Percentiles rank a stretch among this genome's conserved stretches.
Evolutionary conservation across 92 coral and sea anemone genomes (phyloP).

Genomic region (Montipora capitata): DNA sequence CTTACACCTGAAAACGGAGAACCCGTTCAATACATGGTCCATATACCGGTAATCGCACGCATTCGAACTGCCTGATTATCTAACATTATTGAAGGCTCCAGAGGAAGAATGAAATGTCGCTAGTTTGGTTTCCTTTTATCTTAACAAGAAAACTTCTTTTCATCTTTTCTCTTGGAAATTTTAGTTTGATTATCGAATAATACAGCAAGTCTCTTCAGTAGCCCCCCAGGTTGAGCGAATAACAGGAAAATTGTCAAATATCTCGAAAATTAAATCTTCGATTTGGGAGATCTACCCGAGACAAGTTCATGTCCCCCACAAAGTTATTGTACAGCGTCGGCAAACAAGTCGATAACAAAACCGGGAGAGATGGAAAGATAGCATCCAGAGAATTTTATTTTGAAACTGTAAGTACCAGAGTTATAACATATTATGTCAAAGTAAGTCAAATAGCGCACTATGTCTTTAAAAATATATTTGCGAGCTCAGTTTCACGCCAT

Average conservation of each 20-base stretch:
- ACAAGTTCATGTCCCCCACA: constrained; percentile 31
- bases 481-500: no score
- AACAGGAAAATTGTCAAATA: constrained; percentile 29
- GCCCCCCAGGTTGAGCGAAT: constrained; percentile 42
- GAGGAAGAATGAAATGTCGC: not conserved
- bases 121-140: not conserved
- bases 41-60: no score
- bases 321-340: constrained; percentile 1
- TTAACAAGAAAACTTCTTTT: not conserved
- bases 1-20: not conserved
- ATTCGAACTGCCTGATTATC: no score
- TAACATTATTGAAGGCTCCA: no score
- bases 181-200: not conserved
- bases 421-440: not conserved
- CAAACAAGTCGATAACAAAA: constrained; percentile 26
- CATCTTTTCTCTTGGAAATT: not conserved
- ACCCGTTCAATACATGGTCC: no score
- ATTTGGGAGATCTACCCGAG: constrained; percentile 6
- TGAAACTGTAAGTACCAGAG: not conserved
- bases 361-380: not conserved
- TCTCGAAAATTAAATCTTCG: constrained; percentile 32
- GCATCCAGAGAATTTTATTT: not conserved
- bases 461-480: no score
- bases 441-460: not conserved
- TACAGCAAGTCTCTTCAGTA: not conserved